phyloP scores from a whole-genome alignment of 2,888 invertebrate genomes.

The Drosophila borborema region DNA sequence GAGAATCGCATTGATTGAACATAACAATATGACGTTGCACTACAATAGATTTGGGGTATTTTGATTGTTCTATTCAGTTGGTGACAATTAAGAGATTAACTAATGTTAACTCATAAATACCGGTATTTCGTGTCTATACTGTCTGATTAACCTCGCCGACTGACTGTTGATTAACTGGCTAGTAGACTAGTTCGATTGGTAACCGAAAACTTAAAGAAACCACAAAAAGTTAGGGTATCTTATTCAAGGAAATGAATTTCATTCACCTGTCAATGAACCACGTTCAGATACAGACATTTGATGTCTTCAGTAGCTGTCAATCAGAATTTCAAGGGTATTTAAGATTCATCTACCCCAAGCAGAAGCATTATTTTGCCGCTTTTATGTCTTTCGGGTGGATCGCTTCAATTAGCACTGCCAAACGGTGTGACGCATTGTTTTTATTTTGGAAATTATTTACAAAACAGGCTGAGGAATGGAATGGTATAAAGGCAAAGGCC shows the following conservation, averaged over 20 bases:
- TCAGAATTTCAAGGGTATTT: conserved; percentile 26
- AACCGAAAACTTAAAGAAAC: neutral
- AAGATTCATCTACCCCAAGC: neutral
- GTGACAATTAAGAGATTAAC: neutral
- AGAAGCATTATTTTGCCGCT: neutral
- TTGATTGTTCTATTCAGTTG: neutral
- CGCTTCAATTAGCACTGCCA: conserved; percentile 67
- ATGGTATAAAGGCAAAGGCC: conserved; percentile 14
- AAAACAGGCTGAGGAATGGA: conserved; percentile 31
- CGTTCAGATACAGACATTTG: neutral
- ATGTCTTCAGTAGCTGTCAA: conserved; percentile 4
- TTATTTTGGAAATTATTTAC: conserved; percentile 70
- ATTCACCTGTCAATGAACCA: neutral
- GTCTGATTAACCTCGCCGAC: neutral
- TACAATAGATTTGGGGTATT: neutral
- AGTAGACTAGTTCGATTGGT: neutral
- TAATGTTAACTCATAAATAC: neutral
- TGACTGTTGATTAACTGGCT: neutral
- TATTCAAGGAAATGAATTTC: neutral
- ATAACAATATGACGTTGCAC: conserved; percentile 14
- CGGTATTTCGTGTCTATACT: too few species aligned
- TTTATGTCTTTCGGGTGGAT: conserved; percentile 52
- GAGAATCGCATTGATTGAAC: conserved; percentile 35
- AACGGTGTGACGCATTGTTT: conserved; percentile 72
- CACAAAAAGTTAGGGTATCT: neutral